Conservation (phyloP, 2,888 invertebrate genomes). For the Ligdia adustata region DNA sequence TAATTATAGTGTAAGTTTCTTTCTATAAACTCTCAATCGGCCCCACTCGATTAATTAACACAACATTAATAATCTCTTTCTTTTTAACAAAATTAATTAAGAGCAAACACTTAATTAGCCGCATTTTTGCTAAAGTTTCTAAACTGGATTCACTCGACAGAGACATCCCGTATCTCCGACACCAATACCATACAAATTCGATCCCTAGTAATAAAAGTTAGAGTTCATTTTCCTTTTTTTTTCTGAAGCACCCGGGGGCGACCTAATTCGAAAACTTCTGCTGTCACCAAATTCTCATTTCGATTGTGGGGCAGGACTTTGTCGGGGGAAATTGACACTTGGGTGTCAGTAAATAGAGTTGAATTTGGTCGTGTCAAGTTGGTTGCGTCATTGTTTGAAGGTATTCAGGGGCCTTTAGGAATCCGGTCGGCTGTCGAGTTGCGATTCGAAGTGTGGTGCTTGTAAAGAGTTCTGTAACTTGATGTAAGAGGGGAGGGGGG, state of each 20-base stretch:
- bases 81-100: too few relatives aligned
- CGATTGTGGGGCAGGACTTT: conserved; percentile 52
- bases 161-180: conserved; percentile 6
- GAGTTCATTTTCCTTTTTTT: conserved; percentile 39
- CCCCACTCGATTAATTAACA: too few relatives aligned
- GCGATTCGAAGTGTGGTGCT: conserved; percentile 25
- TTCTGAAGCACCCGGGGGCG: conserved; percentile 49
- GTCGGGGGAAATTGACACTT: conserved; percentile 39
- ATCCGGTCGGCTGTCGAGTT: conserved; percentile 38
- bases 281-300: conserved; percentile 55
- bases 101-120: conserved; percentile 1
- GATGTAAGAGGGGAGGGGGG: too few relatives aligned
- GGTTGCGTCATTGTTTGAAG: conserved; percentile 47
- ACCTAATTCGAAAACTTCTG: conserved; percentile 63
- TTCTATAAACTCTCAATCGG: too few relatives aligned
- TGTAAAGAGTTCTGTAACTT: conserved; percentile 2
- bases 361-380: conserved; percentile 34
- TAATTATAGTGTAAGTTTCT: too few relatives aligned
- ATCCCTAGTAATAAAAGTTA: conserved; percentile 18
- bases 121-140: conserved; percentile 8
- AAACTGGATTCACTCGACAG: conserved; percentile 3
- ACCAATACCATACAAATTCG: conserved; percentile 8
- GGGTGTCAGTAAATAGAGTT: conserved; percentile 28
- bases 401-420: conserved; percentile 40
- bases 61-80: too few relatives aligned